phyloP scores from a whole-genome alignment of 2,888 invertebrate genomes.

The Lycaena phlaeas region DNA sequence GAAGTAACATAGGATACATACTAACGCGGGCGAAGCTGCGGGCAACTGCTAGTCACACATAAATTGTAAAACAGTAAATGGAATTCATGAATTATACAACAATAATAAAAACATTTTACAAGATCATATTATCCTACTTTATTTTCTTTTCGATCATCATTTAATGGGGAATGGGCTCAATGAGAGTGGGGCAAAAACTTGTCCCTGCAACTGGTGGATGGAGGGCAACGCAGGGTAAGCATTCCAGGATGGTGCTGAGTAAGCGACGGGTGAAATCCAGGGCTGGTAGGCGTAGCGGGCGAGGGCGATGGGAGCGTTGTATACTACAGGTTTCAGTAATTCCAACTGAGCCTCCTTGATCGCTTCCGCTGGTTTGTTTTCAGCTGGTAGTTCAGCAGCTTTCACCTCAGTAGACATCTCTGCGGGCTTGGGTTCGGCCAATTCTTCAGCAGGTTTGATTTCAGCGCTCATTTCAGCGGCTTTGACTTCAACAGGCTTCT shows the following conservation, averaged over 20 bases:
- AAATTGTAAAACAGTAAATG: too few species aligned
- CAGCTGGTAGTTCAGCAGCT: constrained; percentile 11
- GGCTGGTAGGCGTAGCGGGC: constrained; percentile 15
- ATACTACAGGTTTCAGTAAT: constrained; percentile 12
- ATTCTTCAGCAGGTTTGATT: constrained; percentile 11
- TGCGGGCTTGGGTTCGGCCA: constrained; percentile 9
- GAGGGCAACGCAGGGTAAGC: constrained; percentile 3
- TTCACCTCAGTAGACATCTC: constrained; percentile 11
- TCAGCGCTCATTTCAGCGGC: constrained; percentile 13
- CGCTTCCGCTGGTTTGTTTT: constrained; percentile 13
- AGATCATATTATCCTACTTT: constrained; percentile 1
- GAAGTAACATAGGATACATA: too few species aligned
- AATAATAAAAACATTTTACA: neutral
- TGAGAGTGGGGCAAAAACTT: neutral
- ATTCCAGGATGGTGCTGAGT: constrained; percentile 1
- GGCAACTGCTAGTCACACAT: too few species aligned
- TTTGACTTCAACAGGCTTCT: constrained; percentile 15
- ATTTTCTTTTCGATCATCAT: neutral
- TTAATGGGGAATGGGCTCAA: too few species aligned
- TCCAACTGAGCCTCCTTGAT: constrained; percentile 10
- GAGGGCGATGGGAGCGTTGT: constrained; percentile 14
- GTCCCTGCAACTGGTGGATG: constrained; percentile 2
- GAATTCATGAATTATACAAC: too few species aligned
- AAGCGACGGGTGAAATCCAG: neutral
- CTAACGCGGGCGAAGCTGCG: too few species aligned